These are phyloP conservation scores for Cyprinus carpio DNA, from an alignment of 2,113 vertebrate species.

Conservation along the genomic window DNA sequence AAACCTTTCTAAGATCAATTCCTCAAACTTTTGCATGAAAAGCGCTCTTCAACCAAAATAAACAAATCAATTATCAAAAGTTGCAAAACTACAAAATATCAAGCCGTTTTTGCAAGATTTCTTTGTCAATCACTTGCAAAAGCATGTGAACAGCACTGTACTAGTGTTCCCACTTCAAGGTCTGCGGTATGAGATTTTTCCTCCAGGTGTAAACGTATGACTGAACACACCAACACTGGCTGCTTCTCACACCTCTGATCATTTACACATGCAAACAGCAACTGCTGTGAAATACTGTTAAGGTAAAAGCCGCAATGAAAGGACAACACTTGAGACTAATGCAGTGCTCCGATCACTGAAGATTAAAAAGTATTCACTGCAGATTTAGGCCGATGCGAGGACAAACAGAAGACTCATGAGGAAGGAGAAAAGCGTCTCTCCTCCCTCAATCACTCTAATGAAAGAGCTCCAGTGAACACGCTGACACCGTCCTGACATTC, in stretches of 20 bases:
- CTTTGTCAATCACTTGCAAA: background rate
- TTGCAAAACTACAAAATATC: background rate
- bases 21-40: too few relatives aligned
- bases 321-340: background rate
- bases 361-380: constrained; percentile 12
- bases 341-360: background rate
- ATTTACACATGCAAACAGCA: background rate
- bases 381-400: background rate
- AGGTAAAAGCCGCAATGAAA: background rate
- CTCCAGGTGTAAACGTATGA: background rate
- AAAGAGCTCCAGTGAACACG: background rate
- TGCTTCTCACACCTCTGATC: background rate
- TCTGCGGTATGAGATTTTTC: background rate
- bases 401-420: too few relatives aligned
- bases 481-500: background rate
- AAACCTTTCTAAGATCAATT: too few relatives aligned
- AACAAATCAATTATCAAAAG: background rate
- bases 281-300: background rate
- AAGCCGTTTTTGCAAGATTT: background rate
- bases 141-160: background rate
- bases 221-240: background rate
- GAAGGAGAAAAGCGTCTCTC: background rate
- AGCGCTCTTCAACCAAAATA: background rate
- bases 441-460: background rate
- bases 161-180: background rate